These are phyloP conservation scores for Cerceris rybyensis DNA, from an alignment of 2,888 invertebrate species.

Conservation along the genomic window DNA sequence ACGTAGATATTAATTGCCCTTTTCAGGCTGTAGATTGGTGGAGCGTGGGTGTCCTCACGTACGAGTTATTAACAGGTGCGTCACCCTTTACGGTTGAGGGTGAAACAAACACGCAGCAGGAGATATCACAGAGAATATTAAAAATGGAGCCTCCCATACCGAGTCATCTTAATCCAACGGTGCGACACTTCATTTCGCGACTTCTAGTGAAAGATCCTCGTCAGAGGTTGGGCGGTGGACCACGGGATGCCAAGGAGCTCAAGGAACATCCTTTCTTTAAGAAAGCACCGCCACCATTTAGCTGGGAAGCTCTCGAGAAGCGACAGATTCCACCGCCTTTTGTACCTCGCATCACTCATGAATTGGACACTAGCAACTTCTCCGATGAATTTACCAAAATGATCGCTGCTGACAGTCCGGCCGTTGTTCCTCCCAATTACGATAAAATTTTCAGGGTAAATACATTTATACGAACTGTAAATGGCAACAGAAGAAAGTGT, in stretches of 20 bases:
- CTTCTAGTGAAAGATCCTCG: constrained; percentile 95
- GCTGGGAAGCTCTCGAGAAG: constrained; percentile 90
- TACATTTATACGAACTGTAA: neutral
- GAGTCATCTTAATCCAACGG: constrained; percentile 88
- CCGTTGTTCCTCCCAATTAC: constrained; percentile 91
- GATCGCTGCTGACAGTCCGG: constrained; percentile 95
- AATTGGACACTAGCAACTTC: constrained; percentile 97
- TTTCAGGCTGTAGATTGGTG: constrained; percentile 98
- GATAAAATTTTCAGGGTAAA: constrained; percentile 91
- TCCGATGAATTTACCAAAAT: constrained; percentile 98
- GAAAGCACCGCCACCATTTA: constrained; percentile 79
- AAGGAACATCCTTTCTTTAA: constrained; percentile 95
- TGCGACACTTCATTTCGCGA: constrained; percentile 90
- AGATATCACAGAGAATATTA: constrained; percentile 95
- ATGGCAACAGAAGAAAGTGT: neutral
- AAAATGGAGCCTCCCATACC: constrained; percentile 95
- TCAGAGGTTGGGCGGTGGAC: constrained; percentile 93
- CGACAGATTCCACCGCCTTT: constrained; percentile 94
- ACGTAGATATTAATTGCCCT: neutral
- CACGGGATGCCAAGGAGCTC: constrained; percentile 92
- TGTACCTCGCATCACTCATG: constrained; percentile 92
- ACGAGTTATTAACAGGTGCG: constrained; percentile 97
- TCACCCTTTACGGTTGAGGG: constrained; percentile 99
- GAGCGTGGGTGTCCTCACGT: constrained; percentile 98
- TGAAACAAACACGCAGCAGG: constrained; percentile 95